Evolutionary conservation across 2,113 vertebrate species (phyloP), one percentile per base, ranked within the genome.

Genomic region (Elephas maximus): DNA sequence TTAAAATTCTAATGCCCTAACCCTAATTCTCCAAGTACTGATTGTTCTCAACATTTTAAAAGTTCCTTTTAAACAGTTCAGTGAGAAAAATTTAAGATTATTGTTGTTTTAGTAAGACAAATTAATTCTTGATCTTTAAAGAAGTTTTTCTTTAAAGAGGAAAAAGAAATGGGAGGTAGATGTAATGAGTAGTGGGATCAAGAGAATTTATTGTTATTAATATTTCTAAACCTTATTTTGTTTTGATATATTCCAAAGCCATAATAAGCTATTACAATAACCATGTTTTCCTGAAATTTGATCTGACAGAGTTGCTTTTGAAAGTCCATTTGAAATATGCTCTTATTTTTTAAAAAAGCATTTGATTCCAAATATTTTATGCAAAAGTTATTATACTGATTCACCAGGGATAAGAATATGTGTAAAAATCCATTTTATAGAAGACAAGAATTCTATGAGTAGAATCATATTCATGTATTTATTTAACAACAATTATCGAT

Each of bases 271-370:
- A 67, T 12, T 60, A 4, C 4, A 65, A 41, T 80, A 74, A 80
- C 51, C 71, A 5, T 48, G 6, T 9, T 57, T 71, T 88, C 63
- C 28, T 76, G 24, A 81, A 85, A 95, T 81, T 74, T 37, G 15
- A 48, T 65, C 57, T 86, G 30, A 57, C 4, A 14, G 37, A 8
- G 77, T 6, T 48, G 17, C 24, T 37, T 23, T 60, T 33, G 73
- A 92, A 51, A 90, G 69, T 93, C 20, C 15, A 21, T 63, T 79
- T 93, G 37, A 93, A 93, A 86, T 85, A 90, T 76, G 30, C 2
- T 74, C 7, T 85, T 48, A 3, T n/a, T 48, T 11, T 7, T n/a
- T 37, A 37, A 37, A 89, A 73, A 94, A 45, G 37, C 24, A 80
- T 74, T 53, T 90, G 23, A 6, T 85, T 90, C 5, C 30, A 79